These are phyloP conservation scores for Drosophila stalkeri DNA, from an alignment of 2,888 invertebrate species.

Conservation along the genomic window DNA sequence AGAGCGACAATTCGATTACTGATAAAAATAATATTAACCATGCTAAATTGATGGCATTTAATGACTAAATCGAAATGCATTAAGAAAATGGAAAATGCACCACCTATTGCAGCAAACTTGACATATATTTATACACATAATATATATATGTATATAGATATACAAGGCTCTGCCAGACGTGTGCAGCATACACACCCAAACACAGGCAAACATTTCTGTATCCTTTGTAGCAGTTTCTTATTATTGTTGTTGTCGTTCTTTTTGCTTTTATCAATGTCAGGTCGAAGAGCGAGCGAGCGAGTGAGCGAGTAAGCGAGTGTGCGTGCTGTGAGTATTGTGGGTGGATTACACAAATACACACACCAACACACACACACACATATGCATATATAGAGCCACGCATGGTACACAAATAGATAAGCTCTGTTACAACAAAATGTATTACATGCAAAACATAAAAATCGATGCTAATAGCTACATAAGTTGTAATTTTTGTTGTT, in stretches of 20 bases:
- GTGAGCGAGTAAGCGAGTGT: constrained; percentile 36
- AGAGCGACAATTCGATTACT: constrained; percentile 18
- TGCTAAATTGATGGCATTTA: constrained; percentile 37
- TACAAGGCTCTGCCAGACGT: constrained; percentile 4
- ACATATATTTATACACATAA: constrained; percentile 36
- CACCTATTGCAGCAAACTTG: constrained; percentile 36
- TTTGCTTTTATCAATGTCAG: constrained; percentile 77
- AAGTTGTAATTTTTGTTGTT: constrained; percentile 29
- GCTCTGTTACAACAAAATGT: constrained; percentile 52
- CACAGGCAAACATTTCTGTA: constrained; percentile 64
- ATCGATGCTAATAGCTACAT: constrained; percentile 75
- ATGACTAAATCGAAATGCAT: constrained; percentile 36
- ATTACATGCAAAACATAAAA: constrained; percentile 71
- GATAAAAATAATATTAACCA: constrained; percentile 40
- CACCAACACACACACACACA: constrained; percentile 10
- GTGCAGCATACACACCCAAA: constrained; percentile 27
- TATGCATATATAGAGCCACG: neutral
- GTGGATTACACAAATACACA: constrained; percentile 39
- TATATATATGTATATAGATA: constrained; percentile 1
- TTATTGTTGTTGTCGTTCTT: constrained; percentile 18
- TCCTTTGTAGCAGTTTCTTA: constrained; percentile 60
- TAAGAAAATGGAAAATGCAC: constrained; percentile 12
- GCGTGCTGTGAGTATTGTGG: constrained; percentile 53
- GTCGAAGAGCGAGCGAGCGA: constrained; percentile 59
- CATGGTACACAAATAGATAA: constrained; percentile 56